Evolutionary conservation across 2,113 vertebrate species (phyloP).

Genomic region (Phaethon lepturus): DNA sequence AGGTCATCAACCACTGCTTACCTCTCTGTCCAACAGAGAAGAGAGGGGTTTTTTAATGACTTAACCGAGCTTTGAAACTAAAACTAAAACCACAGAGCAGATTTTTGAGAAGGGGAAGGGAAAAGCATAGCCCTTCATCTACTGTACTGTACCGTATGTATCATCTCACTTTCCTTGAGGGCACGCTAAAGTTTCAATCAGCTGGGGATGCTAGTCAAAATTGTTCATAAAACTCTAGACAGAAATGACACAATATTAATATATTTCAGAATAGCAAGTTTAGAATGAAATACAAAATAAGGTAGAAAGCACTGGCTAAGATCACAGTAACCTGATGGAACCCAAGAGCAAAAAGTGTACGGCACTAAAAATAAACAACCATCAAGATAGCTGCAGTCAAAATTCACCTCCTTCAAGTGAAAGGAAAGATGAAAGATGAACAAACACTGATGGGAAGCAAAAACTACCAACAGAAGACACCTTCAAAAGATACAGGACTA

Average conservation of each 20-base stretch:
- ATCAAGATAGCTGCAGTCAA: neutral
- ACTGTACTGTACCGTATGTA: neutral
- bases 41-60: neutral
- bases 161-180: neutral
- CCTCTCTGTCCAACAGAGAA: neutral
- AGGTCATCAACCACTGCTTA: neutral
- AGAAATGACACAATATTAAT: neutral
- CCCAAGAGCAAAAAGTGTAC: neutral
- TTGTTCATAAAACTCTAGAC: neutral
- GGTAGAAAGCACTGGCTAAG: neutral
- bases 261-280: neutral
- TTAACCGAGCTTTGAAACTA: neutral
- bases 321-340: neutral
- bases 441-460: neutral
- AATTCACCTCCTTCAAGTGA: slow-evolving; percentile 7
- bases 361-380: neutral
- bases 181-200: neutral
- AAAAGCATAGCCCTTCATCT: neutral
- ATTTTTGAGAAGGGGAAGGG: neutral
- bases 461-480: neutral
- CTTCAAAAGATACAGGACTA: neutral
- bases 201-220: neutral
- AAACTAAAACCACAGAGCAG: neutral
- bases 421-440: neutral
- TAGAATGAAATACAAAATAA: slow-evolving; percentile 23